Conservation (phyloP, 2,888 invertebrate genomes). For the Poecilus cupreus region DNA sequence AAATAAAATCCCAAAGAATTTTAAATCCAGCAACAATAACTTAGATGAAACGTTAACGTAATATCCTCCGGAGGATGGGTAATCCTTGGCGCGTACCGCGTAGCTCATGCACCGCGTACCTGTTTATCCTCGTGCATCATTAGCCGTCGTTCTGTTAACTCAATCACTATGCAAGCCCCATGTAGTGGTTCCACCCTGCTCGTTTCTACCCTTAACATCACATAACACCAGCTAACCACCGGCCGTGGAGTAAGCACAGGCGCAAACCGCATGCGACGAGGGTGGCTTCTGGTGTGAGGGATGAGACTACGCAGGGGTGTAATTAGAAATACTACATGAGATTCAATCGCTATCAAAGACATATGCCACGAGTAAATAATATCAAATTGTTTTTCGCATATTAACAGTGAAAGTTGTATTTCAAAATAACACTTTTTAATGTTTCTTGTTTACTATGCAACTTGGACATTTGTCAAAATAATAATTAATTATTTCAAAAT, state of each 20-base stretch:
- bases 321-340: no score
- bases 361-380: no score
- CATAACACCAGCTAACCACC: not conserved
- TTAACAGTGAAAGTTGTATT: no score
- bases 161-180: constrained; percentile 11
- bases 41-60: not conserved
- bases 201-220: not conserved
- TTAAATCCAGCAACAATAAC: not conserved
- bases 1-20: constrained; percentile 16
- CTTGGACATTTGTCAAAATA: no score
- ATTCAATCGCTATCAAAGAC: no score
- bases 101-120: constrained; percentile 11
- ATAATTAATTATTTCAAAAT: no score
- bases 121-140: constrained; percentile 51
- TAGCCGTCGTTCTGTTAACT: constrained; percentile 39
- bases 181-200: not conserved
- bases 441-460: no score
- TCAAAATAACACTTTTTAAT: no score
- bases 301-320: no score
- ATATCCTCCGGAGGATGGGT: not conserved
- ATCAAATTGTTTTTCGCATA: no score
- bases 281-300: no score
- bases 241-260: not conserved
- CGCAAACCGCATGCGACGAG: no score
- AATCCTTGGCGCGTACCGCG: constrained; percentile 23